Percentiles rank a stretch among this genome's conserved stretches.
These are phyloP conservation scores for Tapera naevia DNA, from an alignment of 2,797 vertebrate genomes.

Conservation along the genomic window DNA sequence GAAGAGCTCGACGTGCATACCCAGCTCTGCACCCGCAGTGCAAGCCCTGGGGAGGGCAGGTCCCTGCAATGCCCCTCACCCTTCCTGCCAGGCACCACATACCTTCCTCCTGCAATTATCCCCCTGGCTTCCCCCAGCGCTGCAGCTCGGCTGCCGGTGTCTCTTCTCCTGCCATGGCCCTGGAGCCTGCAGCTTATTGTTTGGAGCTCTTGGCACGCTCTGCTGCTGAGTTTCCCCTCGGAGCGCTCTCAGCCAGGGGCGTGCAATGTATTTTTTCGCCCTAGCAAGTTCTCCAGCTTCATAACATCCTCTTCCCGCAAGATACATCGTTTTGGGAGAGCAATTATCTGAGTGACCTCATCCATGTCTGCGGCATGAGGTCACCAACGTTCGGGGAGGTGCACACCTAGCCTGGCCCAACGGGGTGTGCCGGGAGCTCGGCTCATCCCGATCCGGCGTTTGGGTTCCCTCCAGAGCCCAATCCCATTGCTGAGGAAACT, in stretches of 20 bases:
- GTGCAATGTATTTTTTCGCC: neutral
- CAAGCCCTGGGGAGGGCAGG: conserved; percentile 49
- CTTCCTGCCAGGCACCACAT: neutral
- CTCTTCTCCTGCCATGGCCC: conserved; percentile 38
- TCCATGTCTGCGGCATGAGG: conserved; percentile 61
- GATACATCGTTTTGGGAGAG: conserved; percentile 35
- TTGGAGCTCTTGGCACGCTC: neutral
- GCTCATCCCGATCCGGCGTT: neutral
- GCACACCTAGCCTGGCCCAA: neutral
- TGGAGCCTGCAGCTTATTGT: neutral
- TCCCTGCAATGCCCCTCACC: conserved; percentile 37
- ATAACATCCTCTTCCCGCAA: conserved; percentile 60
- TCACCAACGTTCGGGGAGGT: conserved; percentile 37
- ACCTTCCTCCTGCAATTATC: neutral
- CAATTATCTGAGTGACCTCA: conserved; percentile 54
- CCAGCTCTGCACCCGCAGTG: neutral
- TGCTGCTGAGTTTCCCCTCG: neutral
- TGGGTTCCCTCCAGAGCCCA: neutral
- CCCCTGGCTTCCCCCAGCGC: neutral
- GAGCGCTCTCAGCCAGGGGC: neutral
- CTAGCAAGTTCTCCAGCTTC: conserved; percentile 38
- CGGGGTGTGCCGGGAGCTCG: neutral
- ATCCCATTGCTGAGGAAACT: neutral
- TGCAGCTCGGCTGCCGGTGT: neutral
- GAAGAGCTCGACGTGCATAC: neutral